A percentile compares a stretch with the other conserved stretches of the same genome.
These are phyloP conservation scores for Idaea biselata DNA, from an alignment of 2,888 invertebrate species.

Conservation along the genomic window DNA sequence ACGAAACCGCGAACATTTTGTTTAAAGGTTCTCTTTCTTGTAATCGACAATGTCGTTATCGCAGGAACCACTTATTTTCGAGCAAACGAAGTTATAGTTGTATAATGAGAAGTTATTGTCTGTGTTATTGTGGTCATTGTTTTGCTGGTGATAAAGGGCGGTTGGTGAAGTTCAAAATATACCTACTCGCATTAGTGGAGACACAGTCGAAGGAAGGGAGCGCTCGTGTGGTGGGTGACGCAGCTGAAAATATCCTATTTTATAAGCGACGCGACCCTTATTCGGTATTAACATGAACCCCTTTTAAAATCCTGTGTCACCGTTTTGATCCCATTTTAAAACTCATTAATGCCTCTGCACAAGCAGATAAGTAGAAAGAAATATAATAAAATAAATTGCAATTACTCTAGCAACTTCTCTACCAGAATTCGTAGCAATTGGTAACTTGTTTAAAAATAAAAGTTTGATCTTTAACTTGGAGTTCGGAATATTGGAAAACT, in stretches of 20 bases:
- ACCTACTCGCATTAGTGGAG: constrained; percentile 1
- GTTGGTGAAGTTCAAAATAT: constrained; percentile 34
- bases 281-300: not conserved
- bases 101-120: constrained; percentile 47
- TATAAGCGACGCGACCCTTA: not conserved
- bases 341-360: not conserved
- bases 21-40: constrained; percentile 50
- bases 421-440: not conserved
- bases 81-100: constrained; percentile 50
- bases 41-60: constrained; percentile 60
- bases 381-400: not conserved
- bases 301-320: constrained; percentile 1
- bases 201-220: constrained; percentile 5
- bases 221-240: not conserved
- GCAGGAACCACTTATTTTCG: constrained; percentile 42
- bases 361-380: not conserved
- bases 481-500: not conserved
- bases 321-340: not conserved
- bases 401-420: not conserved
- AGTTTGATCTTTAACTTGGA: not conserved
- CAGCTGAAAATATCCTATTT: not conserved
- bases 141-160: constrained; percentile 45
- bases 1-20: constrained; percentile 47
- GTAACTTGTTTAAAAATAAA: not conserved
- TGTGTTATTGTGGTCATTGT: constrained; percentile 40